A percentile compares a stretch with the other conserved stretches of the same genome.
Evolutionary conservation across 1,140 invertebrate species (phyloP).

Genomic region (Cataglyphis hispanica): DNA sequence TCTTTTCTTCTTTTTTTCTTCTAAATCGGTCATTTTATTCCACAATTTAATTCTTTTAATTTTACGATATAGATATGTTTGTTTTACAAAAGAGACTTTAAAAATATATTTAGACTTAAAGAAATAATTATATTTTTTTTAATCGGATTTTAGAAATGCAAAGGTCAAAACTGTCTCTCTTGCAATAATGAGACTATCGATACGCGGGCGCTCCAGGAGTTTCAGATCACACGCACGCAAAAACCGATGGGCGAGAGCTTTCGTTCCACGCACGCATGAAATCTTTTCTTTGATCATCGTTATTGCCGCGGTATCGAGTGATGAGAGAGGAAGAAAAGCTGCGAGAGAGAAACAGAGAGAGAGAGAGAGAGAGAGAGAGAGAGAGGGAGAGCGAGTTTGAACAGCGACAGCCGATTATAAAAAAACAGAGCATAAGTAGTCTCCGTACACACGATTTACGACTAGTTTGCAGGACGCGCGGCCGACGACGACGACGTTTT

Average conservation of each 20-base stretch:
- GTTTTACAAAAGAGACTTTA: neutral
- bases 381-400: slow-evolving; percentile 38
- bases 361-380: slow-evolving; percentile 1
- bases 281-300: slow-evolving; percentile 55
- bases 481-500: slow-evolving; percentile 31
- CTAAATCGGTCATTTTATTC: neutral
- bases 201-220: slow-evolving; percentile 10
- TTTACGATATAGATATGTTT: neutral
- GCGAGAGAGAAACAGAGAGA: slow-evolving; percentile 21
- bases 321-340: slow-evolving; percentile 34
- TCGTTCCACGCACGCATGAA: slow-evolving; percentile 46
- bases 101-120: neutral
- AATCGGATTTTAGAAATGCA: neutral
- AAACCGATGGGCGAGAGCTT: slow-evolving; percentile 44
- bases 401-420: slow-evolving; percentile 53
- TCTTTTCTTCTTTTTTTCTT: no score
- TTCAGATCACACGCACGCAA: slow-evolving; percentile 26
- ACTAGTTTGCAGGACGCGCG: slow-evolving; percentile 72
- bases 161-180: neutral
- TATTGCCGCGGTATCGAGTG: slow-evolving; percentile 58
- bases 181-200: slow-evolving; percentile 15
- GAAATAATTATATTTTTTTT: neutral
- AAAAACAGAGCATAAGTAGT: slow-evolving; percentile 68
- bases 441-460: slow-evolving; percentile 70
- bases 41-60: neutral